phyloP scores from a whole-genome alignment of 2,888 invertebrate genomes.

The Nephrotoma appendiculata region DNA sequence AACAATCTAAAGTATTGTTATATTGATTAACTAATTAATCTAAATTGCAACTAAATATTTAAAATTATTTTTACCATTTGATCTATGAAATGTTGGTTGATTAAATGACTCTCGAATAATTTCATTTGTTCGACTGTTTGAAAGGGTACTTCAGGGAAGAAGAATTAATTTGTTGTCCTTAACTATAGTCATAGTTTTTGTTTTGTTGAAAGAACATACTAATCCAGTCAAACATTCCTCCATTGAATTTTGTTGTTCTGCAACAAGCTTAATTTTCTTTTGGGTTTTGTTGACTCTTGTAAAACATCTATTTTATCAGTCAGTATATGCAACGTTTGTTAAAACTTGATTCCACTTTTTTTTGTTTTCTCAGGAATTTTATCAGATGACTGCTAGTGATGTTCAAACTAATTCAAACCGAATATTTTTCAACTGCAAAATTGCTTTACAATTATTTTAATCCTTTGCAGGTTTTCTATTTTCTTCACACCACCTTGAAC shows the following conservation, averaged over 20 bases:
- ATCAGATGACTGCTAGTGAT: no score
- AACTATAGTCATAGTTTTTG: background rate
- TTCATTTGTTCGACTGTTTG: background rate
- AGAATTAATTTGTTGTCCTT: background rate
- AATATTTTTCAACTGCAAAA: no score
- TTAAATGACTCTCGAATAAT: background rate
- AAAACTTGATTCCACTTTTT: background rate
- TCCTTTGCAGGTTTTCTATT: no score
- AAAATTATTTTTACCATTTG: no score
- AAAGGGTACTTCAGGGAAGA: background rate
- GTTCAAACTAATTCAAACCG: no score
- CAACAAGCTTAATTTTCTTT: background rate
- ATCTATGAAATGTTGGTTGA: no score
- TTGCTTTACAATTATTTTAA: no score
- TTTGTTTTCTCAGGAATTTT: no score
- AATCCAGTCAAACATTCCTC: background rate
- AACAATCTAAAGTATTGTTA: no score
- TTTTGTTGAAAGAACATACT: background rate
- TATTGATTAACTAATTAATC: no score
- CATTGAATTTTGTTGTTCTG: background rate
- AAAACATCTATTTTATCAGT: background rate
- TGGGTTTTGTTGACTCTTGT: background rate
- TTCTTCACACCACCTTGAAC: no score
- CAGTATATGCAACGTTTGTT: background rate
- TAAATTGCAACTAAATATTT: no score